Base-by-base conservation (phyloP, 2,113 vertebrate species). In the Epinephelus lanceolatus region DNA sequence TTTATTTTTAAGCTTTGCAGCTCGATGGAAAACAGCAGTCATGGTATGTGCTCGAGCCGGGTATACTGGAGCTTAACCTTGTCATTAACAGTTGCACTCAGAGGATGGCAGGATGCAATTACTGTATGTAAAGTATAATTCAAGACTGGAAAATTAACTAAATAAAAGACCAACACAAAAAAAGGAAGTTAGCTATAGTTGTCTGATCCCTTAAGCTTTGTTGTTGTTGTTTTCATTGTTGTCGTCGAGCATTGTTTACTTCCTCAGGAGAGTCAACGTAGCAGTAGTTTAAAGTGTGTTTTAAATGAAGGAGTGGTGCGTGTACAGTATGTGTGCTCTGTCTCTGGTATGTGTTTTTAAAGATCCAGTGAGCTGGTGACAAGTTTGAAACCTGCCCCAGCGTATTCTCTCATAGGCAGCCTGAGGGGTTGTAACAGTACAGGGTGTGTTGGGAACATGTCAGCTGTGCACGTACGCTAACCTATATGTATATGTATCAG, bases 341-440 rank as follows among this genome's bases (percentile, higher is more conserved):
- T 27, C 51, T 81, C 60, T 90, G 83, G 78, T 76, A 74, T 86
- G 83, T 84, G 70, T 74, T 83, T 79, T 76, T 76, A 69, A 91
- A 80, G 59, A 57, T 51, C 47, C 23, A 52, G 6, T 42, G 33
- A 61, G 60, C 13, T 55, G 18, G 47, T 27, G 59, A 83, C 65
- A 55, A 72, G 75, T 82, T 63, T 83, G 12, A 82, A 85, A 91
- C 87, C 77, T 91, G 87, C 66, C 81, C 56, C 13, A 61, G 37
- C 61, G 0, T 71, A 73, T 77, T 56, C 42, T 71, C n/a, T 47
- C 19, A 19, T 5, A 23, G 37, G 67, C 30, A 3, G 76, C 81
- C 76, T 71, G 2, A 1, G 57, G 87, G 71, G 11, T 33, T 71
- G 7, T 72, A 23, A 61, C 55, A 40, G 51, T 37, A 1, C 37